Percentiles rank a stretch among this genome's conserved stretches.
Evolutionary conservation across 2,113 vertebrate species (phyloP).

Genomic region (Eulemur rufifrons): DNA sequence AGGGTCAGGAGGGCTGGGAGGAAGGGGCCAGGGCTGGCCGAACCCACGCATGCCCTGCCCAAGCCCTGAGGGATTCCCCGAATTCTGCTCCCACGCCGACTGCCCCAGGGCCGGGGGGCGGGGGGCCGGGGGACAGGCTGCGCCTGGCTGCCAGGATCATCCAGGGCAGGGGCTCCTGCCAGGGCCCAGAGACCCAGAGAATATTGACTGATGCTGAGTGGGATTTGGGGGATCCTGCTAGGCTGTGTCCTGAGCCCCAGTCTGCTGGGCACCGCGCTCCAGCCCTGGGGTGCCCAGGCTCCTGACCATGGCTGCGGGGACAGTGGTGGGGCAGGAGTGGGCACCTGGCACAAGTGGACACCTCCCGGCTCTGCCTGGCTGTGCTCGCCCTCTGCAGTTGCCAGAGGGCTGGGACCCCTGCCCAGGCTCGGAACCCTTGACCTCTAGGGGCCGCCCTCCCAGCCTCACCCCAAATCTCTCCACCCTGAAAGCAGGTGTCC

Average conservation of each 20-base stretch:
- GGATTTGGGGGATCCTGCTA: too few relatives aligned
- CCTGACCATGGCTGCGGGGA: neutral
- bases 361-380: neutral
- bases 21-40: conserved; percentile 47
- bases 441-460: neutral
- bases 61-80: conserved; percentile 43
- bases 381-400: neutral
- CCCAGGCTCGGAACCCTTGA: neutral
- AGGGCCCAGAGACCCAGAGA: neutral
- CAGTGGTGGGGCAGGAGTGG: rapidly evolving
- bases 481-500: neutral
- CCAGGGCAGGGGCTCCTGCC: neutral
- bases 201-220: too few relatives aligned
- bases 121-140: too few relatives aligned
- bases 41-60: conserved; percentile 5
- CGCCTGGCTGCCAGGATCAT: neutral
- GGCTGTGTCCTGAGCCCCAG: neutral
- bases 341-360: neutral
- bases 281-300: neutral
- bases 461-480: neutral
- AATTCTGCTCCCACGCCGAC: conserved; percentile 83
- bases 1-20: conserved; percentile 44
- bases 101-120: neutral
- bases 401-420: neutral
- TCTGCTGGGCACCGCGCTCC: neutral